phyloP scores from a whole-genome alignment of 2,888 invertebrate species.

The Xylocampa areola region DNA sequence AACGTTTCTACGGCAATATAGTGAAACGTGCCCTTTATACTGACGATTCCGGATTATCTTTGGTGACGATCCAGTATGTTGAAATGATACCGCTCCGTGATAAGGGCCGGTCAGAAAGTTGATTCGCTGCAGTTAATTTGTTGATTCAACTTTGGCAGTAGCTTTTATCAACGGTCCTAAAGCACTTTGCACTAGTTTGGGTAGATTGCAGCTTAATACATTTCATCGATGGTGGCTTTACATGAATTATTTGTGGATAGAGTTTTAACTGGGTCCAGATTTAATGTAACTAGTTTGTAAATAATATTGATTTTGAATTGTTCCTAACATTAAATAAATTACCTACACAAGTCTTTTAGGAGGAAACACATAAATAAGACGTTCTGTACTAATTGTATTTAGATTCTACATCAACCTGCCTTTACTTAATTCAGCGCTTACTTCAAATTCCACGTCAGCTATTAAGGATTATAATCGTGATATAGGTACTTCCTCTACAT shows the following conservation, averaged over 20 bases:
- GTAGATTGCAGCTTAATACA: slow-evolving; percentile 5
- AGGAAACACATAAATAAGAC: no score
- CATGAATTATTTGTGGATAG: no score
- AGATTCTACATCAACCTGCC: no score
- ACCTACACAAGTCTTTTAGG: no score
- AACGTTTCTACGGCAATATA: slow-evolving; percentile 70
- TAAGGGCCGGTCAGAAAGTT: slow-evolving; percentile 43
- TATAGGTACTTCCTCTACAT: background rate
- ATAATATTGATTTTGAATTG: no score
- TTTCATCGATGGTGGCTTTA: no score
- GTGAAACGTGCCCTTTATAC: slow-evolving; percentile 62
- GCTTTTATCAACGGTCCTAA: slow-evolving; percentile 17
- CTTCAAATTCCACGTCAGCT: background rate
- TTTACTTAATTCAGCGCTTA: no score
- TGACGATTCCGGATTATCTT: slow-evolving; percentile 55
- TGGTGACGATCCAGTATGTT: slow-evolving; percentile 48
- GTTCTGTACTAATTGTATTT: no score
- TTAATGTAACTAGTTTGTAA: no score
- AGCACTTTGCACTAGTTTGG: slow-evolving; percentile 23
- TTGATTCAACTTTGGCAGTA: slow-evolving; percentile 45
- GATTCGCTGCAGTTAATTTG: slow-evolving; percentile 48
- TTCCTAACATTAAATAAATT: no score
- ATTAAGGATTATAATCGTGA: background rate
- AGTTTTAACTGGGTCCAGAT: no score
- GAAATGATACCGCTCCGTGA: slow-evolving; percentile 50